These are phyloP conservation scores for Ariopsis seemanni DNA, from an alignment of 2,113 vertebrate genomes.

Conservation along the genomic window DNA sequence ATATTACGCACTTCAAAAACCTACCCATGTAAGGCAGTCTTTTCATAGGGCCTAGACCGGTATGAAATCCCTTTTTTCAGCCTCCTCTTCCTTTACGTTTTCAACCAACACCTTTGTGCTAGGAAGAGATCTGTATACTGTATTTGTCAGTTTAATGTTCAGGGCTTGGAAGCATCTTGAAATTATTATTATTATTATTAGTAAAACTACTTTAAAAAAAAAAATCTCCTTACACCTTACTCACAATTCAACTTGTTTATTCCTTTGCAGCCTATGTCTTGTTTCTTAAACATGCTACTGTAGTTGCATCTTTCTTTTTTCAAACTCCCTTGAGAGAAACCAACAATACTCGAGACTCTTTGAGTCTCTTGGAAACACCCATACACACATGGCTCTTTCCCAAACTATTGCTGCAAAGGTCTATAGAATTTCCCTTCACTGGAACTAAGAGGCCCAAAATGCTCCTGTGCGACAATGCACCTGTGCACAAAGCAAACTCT, in stretches of 20 bases:
- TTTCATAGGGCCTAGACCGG: conserved; percentile 63
- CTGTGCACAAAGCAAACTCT: neutral
- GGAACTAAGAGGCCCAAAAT: too few relatives aligned
- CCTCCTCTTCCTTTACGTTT: neutral
- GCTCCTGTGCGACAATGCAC: neutral
- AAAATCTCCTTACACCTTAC: neutral
- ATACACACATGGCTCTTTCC: neutral
- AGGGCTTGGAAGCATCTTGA: neutral
- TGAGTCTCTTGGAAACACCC: neutral
- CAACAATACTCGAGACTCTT: neutral
- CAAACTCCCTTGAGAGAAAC: neutral
- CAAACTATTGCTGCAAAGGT: neutral
- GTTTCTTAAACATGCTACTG: neutral
- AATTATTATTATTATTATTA: neutral
- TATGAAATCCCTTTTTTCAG: neutral
- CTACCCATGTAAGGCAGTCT: conserved; percentile 88
- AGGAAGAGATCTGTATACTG: neutral
- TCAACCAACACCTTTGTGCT: neutral
- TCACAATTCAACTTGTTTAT: neutral
- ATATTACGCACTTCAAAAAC: conserved; percentile 70
- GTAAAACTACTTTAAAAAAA: neutral
- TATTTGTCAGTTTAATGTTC: neutral
- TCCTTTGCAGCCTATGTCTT: neutral
- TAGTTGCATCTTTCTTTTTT: neutral
- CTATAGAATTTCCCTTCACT: neutral